Percentiles rank a stretch among this genome's conserved stretches.
These are phyloP conservation scores for Menidia menidia DNA, from an alignment of 2,797 vertebrate species.

Conservation along the genomic window DNA sequence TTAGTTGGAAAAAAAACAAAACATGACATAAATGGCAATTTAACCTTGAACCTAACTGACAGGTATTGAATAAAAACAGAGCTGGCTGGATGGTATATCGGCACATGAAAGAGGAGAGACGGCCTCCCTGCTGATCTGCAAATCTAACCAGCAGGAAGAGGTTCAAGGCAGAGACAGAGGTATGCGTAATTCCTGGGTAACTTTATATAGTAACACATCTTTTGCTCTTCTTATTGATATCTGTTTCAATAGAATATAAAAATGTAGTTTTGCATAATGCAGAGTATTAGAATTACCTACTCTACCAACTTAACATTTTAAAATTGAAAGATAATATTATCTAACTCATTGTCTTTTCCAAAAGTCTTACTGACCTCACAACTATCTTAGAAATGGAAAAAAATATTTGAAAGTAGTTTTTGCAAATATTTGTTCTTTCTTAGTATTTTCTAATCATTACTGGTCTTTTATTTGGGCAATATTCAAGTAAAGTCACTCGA, in stretches of 20 bases:
- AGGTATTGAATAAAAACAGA: neutral
- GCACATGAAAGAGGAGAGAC: neutral
- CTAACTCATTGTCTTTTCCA: too few species aligned
- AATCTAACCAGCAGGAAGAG: neutral
- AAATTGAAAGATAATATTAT: too few species aligned
- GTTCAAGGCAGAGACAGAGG: neutral
- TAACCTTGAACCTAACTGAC: neutral
- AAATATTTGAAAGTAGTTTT: too few species aligned
- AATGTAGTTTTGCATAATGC: neutral
- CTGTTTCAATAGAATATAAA: too few species aligned
- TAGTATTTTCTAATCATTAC: neutral
- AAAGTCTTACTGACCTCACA: too few species aligned
- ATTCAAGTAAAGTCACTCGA: neutral
- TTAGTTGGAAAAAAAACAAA: conserved; percentile 21
- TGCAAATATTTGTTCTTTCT: neutral
- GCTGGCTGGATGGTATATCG: neutral
- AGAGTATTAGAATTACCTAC: neutral
- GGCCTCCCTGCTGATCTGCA: neutral
- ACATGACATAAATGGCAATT: neutral
- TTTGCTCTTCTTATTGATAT: too few species aligned
- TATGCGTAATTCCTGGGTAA: too few species aligned
- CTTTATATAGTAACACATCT: too few species aligned
- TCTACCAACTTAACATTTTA: too few species aligned
- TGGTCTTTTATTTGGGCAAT: neutral
- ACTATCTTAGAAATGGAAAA: too few species aligned